Evolutionary conservation across 2,113 vertebrate species (phyloP), one percentile per base, ranked within the genome.

Genomic region (Lampris megalopsis): DNA sequence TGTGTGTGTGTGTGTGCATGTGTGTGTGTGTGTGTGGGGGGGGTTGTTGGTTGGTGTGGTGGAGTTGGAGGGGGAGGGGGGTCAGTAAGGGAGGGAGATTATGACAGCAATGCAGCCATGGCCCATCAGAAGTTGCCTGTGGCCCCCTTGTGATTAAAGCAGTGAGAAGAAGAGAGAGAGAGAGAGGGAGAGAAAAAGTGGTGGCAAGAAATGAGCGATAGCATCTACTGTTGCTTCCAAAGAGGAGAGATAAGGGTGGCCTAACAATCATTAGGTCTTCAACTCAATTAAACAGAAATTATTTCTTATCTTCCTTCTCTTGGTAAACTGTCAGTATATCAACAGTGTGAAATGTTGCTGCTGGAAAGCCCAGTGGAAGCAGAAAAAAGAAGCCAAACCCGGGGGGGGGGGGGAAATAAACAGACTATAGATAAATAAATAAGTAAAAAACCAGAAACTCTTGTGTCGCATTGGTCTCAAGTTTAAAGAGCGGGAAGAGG

Each of bases 121-220:
- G 86, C 87, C 91, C 83, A 86, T 90, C 85, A 85, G 86, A 86
- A 88, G 80, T 72, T 70, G 91, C 93, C 91, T 60, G 53, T 86
- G 89, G 93, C 81, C 87, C 89, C 87, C 79, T 86, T 88, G 84
- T 92, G 88, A 93, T 92, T 92, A 93, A 90, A 91, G 85, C 83
- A 58, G 79, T 2, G 69, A 80, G 82, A 71, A 54, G 63, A 78
- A 80, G 82, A 85, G 68, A 42, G 24, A 38, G 43, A 49, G 53
- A 63, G 67, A 9, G 81, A 74, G 74, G 65, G 79, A 70, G 67
- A 57, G 71, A 66, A 42, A 37, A 67, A 81, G 74, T 75, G 68
- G 78, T 58, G 24, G 10, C 4, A 6, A 48, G 62, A 24, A 43
- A 35, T 13, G n/a, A 75, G 77, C 85, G 89, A 92, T 92, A 85